Percentiles rank a stretch among this genome's conserved stretches.
Conservation (phyloP, 2,113 vertebrate genomes). For the Heliornis fulica region DNA sequence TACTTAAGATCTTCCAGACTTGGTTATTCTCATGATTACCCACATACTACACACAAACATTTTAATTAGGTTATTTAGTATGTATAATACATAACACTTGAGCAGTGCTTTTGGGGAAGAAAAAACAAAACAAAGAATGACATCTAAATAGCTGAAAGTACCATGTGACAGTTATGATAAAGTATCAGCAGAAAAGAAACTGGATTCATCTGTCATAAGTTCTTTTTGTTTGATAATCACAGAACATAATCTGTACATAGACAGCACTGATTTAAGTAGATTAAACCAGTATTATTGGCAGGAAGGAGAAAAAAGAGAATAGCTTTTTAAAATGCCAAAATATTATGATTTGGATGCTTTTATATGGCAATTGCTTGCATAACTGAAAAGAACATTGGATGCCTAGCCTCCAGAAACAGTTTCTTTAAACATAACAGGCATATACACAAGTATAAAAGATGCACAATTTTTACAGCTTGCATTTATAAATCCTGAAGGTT, state of each 20-base stretch:
- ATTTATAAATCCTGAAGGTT: background rate
- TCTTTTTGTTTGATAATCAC: slow-evolving; percentile 46
- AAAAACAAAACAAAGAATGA: background rate
- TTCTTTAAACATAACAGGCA: background rate
- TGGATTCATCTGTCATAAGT: slow-evolving; percentile 25
- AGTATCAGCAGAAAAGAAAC: slow-evolving; percentile 8
- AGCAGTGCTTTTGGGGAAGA: background rate
- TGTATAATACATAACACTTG: slow-evolving; percentile 34
- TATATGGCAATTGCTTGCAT: background rate
- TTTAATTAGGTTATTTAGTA: slow-evolving; percentile 53
- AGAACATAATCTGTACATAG: background rate
- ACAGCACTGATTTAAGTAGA: slow-evolving; percentile 23
- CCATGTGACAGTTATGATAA: slow-evolving; percentile 25
- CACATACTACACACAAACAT: slow-evolving; percentile 3
- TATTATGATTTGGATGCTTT: slow-evolving; percentile 1
- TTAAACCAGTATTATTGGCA: slow-evolving; percentile 5
- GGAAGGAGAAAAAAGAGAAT: background rate
- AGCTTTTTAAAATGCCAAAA: slow-evolving; percentile 16
- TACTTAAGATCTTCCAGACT: slow-evolving; percentile 18
- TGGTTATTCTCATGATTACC: background rate
- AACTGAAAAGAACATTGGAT: background rate
- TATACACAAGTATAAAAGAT: background rate
- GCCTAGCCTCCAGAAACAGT: background rate
- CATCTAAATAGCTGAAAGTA: slow-evolving; percentile 32
- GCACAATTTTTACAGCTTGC: background rate